Conservation (phyloP, 1,140 invertebrate genomes). For the Archegozetes longisetosus region DNA sequence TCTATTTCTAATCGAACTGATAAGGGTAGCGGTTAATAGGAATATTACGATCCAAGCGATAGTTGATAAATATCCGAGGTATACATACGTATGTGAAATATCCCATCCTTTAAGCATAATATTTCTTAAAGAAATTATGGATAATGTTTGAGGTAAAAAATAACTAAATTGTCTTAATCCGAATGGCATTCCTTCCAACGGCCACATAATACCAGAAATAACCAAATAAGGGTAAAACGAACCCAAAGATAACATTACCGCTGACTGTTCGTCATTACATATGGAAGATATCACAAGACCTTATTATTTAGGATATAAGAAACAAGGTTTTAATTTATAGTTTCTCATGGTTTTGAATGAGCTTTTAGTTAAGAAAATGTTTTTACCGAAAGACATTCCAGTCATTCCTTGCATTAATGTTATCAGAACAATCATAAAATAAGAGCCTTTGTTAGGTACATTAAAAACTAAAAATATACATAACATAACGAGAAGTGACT, state of each 20-base stretch:
- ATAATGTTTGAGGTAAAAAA: constrained; percentile 69
- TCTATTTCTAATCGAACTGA: neutral
- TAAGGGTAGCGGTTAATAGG: neutral
- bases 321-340: no score
- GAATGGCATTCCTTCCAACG: constrained; percentile 75
- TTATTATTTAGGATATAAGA: neutral
- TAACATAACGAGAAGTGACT: neutral
- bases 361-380: neutral
- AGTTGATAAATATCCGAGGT: neutral
- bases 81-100: neutral
- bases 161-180: constrained; percentile 61
- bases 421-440: neutral
- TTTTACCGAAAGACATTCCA: constrained; percentile 15
- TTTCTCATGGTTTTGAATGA: neutral
- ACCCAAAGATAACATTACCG: constrained; percentile 76
- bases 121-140: constrained; percentile 67
- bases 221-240: constrained; percentile 80
- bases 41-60: neutral
- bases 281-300: constrained; percentile 13
- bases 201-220: constrained; percentile 70
- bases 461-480: constrained; percentile 10
- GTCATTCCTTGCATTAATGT: constrained; percentile 9
- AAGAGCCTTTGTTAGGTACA: constrained; percentile 1
- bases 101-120: constrained; percentile 58
- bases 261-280: constrained; percentile 41